These are phyloP conservation scores for Brotogeris chrysoptera DNA, from an alignment of 2,797 vertebrate genomes.

Conservation along the genomic window DNA sequence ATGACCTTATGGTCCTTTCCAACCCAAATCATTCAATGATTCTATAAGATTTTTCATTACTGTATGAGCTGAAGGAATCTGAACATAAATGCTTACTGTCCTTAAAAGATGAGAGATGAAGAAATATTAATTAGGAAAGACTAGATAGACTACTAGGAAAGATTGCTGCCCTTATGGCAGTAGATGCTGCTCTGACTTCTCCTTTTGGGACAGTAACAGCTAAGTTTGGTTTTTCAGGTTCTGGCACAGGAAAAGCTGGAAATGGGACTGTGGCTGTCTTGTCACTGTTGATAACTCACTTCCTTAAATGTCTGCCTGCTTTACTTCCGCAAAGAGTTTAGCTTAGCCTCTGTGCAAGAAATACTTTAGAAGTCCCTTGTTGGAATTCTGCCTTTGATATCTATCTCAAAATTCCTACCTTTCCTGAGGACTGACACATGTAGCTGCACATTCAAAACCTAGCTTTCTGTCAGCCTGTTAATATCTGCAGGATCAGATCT, in stretches of 20 bases:
- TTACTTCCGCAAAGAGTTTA: neutral
- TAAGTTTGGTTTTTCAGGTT: neutral
- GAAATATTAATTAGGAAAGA: neutral
- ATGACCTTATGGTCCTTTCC: neutral
- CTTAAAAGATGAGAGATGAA: neutral
- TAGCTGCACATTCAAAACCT: neutral
- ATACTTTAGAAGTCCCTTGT: neutral
- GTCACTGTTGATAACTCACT: neutral
- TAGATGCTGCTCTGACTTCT: neutral
- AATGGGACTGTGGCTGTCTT: slow-evolving; percentile 7
- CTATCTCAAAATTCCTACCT: neutral
- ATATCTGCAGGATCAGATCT: neutral
- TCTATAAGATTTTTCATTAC: neutral
- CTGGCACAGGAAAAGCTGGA: slow-evolving; percentile 17
- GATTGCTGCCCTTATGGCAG: neutral
- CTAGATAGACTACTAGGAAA: neutral
- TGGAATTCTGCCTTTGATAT: slow-evolving; percentile 23
- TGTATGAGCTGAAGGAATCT: neutral
- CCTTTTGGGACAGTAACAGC: neutral
- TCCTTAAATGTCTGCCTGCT: neutral
- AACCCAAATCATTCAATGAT: neutral
- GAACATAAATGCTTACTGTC: neutral
- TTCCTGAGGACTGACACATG: neutral
- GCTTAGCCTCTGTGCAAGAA: neutral
- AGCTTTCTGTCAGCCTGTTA: neutral